These are phyloP conservation scores for Styela clava DNA, from an alignment of 23 tunicate genomes.

Conservation along the genomic window DNA sequence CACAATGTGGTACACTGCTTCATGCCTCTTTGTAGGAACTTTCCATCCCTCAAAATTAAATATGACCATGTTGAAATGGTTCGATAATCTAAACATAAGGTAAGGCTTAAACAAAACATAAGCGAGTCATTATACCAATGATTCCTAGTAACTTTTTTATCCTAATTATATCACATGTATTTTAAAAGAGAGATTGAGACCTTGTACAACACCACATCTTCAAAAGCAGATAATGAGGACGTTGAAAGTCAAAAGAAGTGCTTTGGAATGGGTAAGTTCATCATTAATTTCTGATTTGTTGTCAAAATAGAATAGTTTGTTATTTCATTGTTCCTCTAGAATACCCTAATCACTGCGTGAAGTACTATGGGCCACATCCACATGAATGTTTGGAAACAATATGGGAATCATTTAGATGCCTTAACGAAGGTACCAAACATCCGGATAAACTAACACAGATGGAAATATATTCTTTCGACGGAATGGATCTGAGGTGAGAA, in stretches of 20 bases:
- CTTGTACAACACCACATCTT: background rate
- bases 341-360: constrained; percentile 2
- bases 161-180: constrained; percentile 7
- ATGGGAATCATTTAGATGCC: constrained; percentile 2
- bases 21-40: constrained; percentile 1
- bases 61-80: background rate
- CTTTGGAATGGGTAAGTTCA: constrained; percentile 19
- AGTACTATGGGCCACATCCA: constrained; percentile 12
- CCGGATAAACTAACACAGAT: background rate
- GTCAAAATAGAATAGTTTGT: background rate
- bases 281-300: background rate
- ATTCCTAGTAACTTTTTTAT: too few relatives aligned
- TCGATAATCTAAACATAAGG: background rate
- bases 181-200: background rate
- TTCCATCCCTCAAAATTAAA: constrained; percentile 4
- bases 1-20: constrained; percentile 32
- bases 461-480: background rate
- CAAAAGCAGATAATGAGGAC: constrained; percentile 4
- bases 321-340: background rate
- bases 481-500: background rate
- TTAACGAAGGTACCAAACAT: constrained; percentile 1
- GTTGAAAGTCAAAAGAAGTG: background rate
- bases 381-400: background rate
- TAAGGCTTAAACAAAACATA: background rate
- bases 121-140: too few relatives aligned